A percentile compares a stretch with the other conserved stretches of the same genome.
These are phyloP conservation scores for Blennius ocellaris DNA, from an alignment of 2,113 vertebrate genomes.

Conservation along the genomic window DNA sequence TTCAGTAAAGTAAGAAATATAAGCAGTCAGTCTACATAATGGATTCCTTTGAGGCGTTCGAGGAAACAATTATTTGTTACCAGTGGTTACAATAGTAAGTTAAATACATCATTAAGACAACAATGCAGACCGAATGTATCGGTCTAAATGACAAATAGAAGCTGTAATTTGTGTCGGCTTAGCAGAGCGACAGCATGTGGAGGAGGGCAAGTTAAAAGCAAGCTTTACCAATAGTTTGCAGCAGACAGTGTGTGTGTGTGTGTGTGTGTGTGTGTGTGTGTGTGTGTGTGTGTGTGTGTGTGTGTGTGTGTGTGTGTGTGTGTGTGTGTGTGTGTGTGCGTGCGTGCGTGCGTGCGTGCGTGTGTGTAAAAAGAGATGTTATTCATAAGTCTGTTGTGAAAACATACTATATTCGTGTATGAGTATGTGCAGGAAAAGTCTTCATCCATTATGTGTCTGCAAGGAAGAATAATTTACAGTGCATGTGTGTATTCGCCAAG, in stretches of 20 bases:
- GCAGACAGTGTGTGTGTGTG: neutral
- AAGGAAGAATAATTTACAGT: constrained; percentile 5
- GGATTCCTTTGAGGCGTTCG: constrained; percentile 22
- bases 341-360: too few species aligned
- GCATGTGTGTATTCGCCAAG: neutral
- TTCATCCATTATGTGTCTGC: too few species aligned
- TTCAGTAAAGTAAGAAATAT: constrained; percentile 23
- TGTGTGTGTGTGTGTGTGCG: too few species aligned
- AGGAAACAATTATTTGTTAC: constrained; percentile 51
- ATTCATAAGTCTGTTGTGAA: too few species aligned
- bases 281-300: too few species aligned
- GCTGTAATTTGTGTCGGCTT: constrained; percentile 53
- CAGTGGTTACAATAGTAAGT: constrained; percentile 48
- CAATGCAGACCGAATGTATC: constrained; percentile 53
- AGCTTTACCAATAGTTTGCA: constrained; percentile 32
- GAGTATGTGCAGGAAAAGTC: too few species aligned
- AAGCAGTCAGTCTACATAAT: constrained; percentile 29
- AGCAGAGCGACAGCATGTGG: constrained; percentile 17
- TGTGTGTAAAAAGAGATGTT: too few species aligned
- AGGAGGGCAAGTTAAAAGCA: constrained; percentile 9
- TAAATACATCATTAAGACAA: constrained; percentile 69
- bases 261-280: too few species aligned
- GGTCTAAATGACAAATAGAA: constrained; percentile 59
- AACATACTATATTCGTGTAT: too few species aligned
- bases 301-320: too few species aligned